Base-by-base conservation (phyloP, 2,113 vertebrate species). In the Uria aalge region DNA sequence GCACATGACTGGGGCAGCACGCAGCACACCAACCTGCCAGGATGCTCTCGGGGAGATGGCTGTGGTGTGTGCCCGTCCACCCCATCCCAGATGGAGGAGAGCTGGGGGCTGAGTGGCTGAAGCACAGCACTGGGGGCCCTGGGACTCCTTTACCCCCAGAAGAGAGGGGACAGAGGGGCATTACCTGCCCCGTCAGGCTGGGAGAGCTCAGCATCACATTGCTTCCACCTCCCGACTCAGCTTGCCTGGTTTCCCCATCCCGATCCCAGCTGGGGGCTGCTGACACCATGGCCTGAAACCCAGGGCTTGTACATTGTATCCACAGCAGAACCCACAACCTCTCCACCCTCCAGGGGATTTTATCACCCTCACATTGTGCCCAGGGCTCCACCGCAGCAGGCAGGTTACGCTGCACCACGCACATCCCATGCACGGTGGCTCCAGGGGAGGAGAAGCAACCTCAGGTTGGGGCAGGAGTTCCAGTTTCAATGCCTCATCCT, bases 301-400 rank as follows among this genome's bases (percentile, higher is more conserved):
- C 19, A 23, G 43, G 36, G 36, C 32, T 78, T 74, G 23, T 19
- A 8, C 12, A 1, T 3, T 24, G 26, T n/a, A 26, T 19, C 40
- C 45, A 26, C 5, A 53, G 36, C 34, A 53, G 53, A 66, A 8
- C 12, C 23, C 45, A 21, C 11, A 48, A 24, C 21, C 14, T 69
- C 18, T 23, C 29, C 7, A 21, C 2, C 8, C 17, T 2, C 6
- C 2, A 11, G 41, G 45, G 21, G 15, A 19, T 34, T 13, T 8
- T 23, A 56, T 9, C 26, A 5, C 8, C 29, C 15, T 60, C 20
- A 6, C 15, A 11, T 26, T 16, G n/a, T 36, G 8, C 20, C 29
- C 0, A 0, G 8, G 38, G 9, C 30, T 77, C 59, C 20, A 11
- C 48, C 0, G 0, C 7, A 23, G 3, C 43, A 8, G 27, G 14